These are phyloP conservation scores for Plectrocnemia conspersa DNA, from an alignment of 1,140 invertebrate species.

Conservation along the genomic window DNA sequence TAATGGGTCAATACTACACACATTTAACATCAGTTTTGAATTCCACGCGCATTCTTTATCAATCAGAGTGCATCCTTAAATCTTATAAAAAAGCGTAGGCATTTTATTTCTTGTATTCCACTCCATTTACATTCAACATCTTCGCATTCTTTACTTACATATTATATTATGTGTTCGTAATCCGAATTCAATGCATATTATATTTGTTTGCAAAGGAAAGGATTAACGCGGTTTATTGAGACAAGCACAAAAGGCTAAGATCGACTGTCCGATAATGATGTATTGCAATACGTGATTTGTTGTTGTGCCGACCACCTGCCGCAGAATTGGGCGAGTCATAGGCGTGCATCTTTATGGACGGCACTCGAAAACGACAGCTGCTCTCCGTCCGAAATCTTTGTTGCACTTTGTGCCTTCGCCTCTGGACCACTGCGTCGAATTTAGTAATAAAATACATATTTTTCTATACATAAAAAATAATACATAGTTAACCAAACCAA, in stretches of 20 bases:
- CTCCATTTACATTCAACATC: too few relatives aligned
- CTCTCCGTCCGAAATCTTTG: constrained; percentile 7
- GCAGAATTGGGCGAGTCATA: background rate
- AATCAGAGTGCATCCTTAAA: too few relatives aligned
- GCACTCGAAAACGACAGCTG: constrained; percentile 7
- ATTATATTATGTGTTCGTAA: too few relatives aligned
- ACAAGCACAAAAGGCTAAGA: background rate
- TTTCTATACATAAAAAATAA: background rate
- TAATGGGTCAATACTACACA: too few relatives aligned
- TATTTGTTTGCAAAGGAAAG: background rate
- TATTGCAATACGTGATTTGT: constrained; percentile 10
- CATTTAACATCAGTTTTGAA: too few relatives aligned
- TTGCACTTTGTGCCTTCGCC: constrained; percentile 1
- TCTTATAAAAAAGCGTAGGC: too few relatives aligned
- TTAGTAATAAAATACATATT: background rate
- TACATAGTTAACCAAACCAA: too few relatives aligned
- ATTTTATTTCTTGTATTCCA: too few relatives aligned
- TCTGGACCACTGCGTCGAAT: background rate
- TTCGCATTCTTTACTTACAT: too few relatives aligned
- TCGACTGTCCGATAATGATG: background rate
- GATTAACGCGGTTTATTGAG: background rate
- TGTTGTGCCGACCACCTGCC: background rate
- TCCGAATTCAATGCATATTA: too few relatives aligned
- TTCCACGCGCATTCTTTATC: too few relatives aligned
- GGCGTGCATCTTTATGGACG: constrained; percentile 9